Base-by-base conservation (phyloP, 2,797 vertebrate genomes). In the Platalea minor region DNA sequence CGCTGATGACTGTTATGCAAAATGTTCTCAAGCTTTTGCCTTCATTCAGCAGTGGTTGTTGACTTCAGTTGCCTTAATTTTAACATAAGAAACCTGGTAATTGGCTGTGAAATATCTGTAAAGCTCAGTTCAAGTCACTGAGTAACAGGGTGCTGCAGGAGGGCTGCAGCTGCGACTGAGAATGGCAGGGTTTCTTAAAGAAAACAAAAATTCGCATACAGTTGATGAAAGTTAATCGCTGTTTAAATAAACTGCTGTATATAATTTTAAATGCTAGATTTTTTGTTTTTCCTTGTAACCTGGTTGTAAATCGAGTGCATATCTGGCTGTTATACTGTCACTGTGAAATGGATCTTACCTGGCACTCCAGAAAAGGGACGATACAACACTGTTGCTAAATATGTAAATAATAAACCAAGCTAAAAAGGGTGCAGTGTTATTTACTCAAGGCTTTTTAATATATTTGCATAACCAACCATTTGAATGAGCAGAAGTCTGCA, bases 381-480 rank as follows among this genome's bases (percentile, higher is more conserved):
- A 63, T 54, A 64, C 41, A 75, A 67, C 37, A 29, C 39, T 77
- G 33, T 53, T 94, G 76, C 88, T 94, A 61, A 92, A 93, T 84
- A 85, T 92, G 86, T 91, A 95, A 95, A 96, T 81, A 95, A 92
- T 48, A 91, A 91, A 82, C 39, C 51, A 81, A 84, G 78, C 77
- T 95, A 43, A 91, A 87, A 94, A 89, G 84, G 87, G 64, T 56
- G 85, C 74, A 85, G 82, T 81, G 53, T 60, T 96, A 90, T 93
- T 95, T 92, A 90, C 63, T 91, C 10, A 10, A 76, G 41, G 74
- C 77, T 95, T 93, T 89, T 93, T 57, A 93, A 92, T 91, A 73
- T 83, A 94, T 93, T 96, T 95, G 82, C 94, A 96, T 95, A 97
- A 89, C 46, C 79, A 96, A 53, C 35, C 43, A 72, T 93, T 91